These are phyloP conservation scores for Pelusios castaneus DNA, from an alignment of 2,113 vertebrate genomes.

Conservation along the genomic window DNA sequence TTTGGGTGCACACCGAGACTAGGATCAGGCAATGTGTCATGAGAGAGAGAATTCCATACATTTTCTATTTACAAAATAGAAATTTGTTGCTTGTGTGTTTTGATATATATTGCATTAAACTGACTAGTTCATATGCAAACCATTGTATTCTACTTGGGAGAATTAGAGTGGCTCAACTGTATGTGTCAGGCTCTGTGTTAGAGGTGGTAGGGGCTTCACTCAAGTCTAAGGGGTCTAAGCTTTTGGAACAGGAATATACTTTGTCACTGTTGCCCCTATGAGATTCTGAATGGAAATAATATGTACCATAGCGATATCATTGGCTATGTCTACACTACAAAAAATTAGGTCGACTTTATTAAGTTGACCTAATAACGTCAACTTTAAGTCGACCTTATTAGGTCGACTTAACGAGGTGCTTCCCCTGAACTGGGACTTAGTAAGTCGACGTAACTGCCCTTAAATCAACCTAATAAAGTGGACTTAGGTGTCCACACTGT, in stretches of 20 bases:
- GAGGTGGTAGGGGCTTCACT: constrained; percentile 14
- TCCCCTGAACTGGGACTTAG: too few relatives aligned
- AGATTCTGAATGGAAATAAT: not conserved
- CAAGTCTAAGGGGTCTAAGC: not conserved
- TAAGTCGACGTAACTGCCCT: too few relatives aligned
- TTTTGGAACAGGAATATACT: not conserved
- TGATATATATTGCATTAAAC: not conserved
- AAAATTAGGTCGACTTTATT: too few relatives aligned
- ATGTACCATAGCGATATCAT: not conserved
- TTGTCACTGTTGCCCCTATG: fast-evolving
- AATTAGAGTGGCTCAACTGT: not conserved
- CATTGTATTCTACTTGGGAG: not conserved
- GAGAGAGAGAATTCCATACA: not conserved
- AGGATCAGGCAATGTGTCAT: not conserved
- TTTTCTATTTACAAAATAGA: constrained; percentile 27
- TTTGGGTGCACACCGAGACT: not conserved
- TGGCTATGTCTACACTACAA: too few relatives aligned
- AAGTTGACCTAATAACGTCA: too few relatives aligned
- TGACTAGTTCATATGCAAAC: not conserved
- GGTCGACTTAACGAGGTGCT: too few relatives aligned
- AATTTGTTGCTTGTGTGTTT: not conserved
- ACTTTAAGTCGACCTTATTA: too few relatives aligned
- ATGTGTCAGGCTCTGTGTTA: not conserved
- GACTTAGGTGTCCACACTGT: too few relatives aligned
- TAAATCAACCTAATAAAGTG: too few relatives aligned